Evolutionary conservation across 2,113 vertebrate species (phyloP).

Genomic region (Buteo buteo): DNA sequence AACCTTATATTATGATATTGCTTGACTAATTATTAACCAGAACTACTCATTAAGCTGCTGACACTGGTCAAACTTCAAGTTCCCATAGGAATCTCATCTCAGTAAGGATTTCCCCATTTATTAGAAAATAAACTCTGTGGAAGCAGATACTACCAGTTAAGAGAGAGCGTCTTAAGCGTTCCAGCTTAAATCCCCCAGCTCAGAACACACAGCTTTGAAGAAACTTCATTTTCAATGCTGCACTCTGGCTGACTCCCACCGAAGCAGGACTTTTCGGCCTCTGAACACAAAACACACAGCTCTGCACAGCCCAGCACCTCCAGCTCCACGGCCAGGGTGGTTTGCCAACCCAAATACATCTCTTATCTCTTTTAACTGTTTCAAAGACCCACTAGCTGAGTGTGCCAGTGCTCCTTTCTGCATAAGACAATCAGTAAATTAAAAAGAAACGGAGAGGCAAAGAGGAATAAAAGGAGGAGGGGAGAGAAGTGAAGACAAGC

Average conservation of each 20-base stretch:
- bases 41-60: not conserved
- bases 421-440: not conserved
- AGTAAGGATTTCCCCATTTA: not conserved
- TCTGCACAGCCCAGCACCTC: not conserved
- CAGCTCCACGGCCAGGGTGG: not conserved
- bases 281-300: not conserved
- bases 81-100: not conserved
- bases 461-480: not conserved
- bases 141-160: not conserved
- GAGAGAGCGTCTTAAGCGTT: not conserved
- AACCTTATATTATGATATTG: rapidly evolving
- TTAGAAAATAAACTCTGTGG: not conserved
- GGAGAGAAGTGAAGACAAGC: not conserved
- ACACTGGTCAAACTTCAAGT: not conserved
- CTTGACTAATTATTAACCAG: not conserved
- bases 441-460: not conserved
- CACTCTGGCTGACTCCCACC: not conserved
- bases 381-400: not conserved
- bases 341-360: not conserved
- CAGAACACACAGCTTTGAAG: not conserved
- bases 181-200: not conserved
- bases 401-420: not conserved
- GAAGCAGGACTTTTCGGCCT: not conserved
- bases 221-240: not conserved
- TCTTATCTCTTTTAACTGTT: not conserved